Conservation (phyloP, 2,888 invertebrate genomes). For the Oasisia sp. region DNA sequence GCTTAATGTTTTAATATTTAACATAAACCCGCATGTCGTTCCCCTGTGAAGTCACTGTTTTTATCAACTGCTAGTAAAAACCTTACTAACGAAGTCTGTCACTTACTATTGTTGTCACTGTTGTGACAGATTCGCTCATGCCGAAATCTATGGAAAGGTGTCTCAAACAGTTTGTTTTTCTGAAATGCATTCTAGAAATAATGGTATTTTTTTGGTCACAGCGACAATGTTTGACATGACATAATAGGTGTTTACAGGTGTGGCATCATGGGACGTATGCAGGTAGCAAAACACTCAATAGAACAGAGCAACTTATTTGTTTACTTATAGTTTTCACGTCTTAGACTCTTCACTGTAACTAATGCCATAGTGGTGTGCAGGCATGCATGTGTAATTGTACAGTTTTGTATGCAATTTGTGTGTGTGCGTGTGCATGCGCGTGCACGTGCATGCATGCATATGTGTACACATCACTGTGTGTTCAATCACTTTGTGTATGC, state of each 20-base stretch:
- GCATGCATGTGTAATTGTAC: too few species aligned
- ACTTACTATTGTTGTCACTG: background rate
- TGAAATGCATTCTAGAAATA: background rate
- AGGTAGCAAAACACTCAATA: background rate
- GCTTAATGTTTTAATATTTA: background rate
- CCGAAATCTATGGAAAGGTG: background rate
- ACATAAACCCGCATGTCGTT: background rate
- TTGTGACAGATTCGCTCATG: background rate
- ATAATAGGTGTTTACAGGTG: background rate
- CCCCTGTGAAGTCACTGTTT: background rate
- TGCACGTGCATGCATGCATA: too few species aligned
- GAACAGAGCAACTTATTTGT: background rate
- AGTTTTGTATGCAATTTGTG: too few species aligned
- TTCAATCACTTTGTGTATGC: too few species aligned
- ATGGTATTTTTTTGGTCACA: background rate
- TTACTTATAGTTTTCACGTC: background rate
- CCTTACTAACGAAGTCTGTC: background rate
- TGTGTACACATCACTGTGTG: too few species aligned
- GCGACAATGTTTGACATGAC: background rate
- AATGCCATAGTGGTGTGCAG: too few species aligned
- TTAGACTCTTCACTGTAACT: too few species aligned
- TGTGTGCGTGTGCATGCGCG: too few species aligned
- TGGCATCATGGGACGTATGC: background rate
- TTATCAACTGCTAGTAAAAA: background rate
- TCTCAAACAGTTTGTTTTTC: background rate